phyloP scores from a whole-genome alignment of 64 coral and sea anemone genomes.

The Platygyra sinensis region DNA sequence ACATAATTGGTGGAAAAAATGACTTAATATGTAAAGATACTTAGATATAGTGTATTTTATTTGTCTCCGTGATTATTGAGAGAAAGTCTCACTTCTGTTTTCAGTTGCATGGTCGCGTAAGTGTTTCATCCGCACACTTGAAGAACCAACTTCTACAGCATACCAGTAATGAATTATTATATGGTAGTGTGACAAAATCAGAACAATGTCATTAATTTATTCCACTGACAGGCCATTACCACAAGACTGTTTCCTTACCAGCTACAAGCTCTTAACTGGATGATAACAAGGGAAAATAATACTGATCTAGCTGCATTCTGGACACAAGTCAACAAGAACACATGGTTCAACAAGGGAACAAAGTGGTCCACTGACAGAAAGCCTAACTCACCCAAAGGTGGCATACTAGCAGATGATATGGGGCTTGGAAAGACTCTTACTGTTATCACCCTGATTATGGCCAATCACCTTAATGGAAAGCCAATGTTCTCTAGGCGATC shows the following conservation, averaged over 20 bases:
- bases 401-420: conserved; percentile 93
- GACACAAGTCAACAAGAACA: conserved; percentile 2
- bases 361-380: conserved; percentile 46
- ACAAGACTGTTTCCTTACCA: conserved; percentile 79
- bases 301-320: conserved; percentile 83
- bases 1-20: not conserved
- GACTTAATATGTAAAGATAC: not conserved
- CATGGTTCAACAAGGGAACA: conserved; percentile 91
- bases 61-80: no score
- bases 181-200: no score
- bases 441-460: conserved; percentile 78
- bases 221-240: conserved; percentile 58
- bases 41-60: not conserved
- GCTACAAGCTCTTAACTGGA: conserved; percentile 88
- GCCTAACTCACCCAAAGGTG: conserved; percentile 70
- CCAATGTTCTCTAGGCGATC: conserved; percentile 83
- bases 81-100: no score
- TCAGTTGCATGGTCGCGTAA: no score
- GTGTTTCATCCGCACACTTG: no score
- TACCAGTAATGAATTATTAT: no score
- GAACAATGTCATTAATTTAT: no score
- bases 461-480: conserved; percentile 82
- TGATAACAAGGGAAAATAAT: conserved; percentile 83
- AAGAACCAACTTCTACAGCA: no score
- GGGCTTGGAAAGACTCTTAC: conserved; percentile 85